These are phyloP conservation scores for Myiotriccus ornatus DNA, from an alignment of 2,797 vertebrate species.

Conservation along the genomic window DNA sequence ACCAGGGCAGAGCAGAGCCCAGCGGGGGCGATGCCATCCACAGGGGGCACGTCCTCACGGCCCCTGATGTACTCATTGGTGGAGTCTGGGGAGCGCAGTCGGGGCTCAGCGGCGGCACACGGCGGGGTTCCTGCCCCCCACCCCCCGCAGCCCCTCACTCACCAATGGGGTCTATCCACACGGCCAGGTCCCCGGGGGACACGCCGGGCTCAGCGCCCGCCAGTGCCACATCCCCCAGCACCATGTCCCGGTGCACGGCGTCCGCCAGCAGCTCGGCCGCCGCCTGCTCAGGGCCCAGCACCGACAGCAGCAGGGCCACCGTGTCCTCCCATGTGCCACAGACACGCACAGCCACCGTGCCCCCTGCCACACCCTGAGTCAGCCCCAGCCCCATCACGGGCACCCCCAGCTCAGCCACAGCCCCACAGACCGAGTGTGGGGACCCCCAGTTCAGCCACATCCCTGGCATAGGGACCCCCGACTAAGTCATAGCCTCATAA, in stretches of 20 bases:
- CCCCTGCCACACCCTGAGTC: slow-evolving; percentile 16
- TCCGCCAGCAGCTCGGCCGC: slow-evolving; percentile 14
- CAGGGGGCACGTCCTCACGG: slow-evolving; percentile 66
- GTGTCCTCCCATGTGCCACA: slow-evolving; percentile 34
- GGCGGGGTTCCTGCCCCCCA: too few relatives aligned
- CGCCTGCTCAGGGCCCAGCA: slow-evolving; percentile 26
- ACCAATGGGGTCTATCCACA: slow-evolving; percentile 68
- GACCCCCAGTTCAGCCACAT: not conserved
- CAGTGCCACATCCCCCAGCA: not conserved
- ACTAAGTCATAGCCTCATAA: not conserved
- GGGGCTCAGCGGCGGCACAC: not conserved
- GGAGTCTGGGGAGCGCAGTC: slow-evolving; percentile 69
- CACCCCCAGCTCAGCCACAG: not conserved
- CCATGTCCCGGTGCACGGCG: not conserved
- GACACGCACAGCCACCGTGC: slow-evolving; percentile 34
- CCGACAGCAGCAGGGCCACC: not conserved
- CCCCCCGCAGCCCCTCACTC: not conserved
- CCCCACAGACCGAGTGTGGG: not conserved
- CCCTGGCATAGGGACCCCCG: not conserved
- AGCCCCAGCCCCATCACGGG: not conserved
- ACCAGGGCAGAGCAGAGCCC: slow-evolving; percentile 84
- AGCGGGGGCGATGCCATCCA: slow-evolving; percentile 68
- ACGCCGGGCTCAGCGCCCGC: not conserved
- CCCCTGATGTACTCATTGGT: slow-evolving; percentile 83
- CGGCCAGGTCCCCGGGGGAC: not conserved